phyloP scores from a whole-genome alignment of 2,113 vertebrate genomes.

The Sitta europaea region DNA sequence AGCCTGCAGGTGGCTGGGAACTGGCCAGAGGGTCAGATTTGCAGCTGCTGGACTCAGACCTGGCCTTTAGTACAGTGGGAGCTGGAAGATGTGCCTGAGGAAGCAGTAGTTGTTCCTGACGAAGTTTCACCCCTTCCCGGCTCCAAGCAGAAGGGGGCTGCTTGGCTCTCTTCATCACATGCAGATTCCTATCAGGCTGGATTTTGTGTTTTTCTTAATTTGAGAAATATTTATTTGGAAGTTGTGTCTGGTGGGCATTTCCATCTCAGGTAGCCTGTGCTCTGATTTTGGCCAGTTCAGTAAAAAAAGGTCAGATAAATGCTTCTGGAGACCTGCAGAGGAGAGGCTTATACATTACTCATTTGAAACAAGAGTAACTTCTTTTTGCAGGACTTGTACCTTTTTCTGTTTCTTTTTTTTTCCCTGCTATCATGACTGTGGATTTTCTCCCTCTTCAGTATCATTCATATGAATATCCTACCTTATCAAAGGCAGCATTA shows the following conservation, averaged over 20 bases:
- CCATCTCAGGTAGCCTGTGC: neutral
- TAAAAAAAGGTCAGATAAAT: neutral
- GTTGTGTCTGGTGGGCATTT: neutral
- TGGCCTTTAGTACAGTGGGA: neutral
- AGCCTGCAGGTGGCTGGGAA: conserved; percentile 26
- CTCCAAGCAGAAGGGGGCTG: neutral
- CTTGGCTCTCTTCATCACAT: neutral
- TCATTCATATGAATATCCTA: neutral
- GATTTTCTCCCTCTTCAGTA: neutral
- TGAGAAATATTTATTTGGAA: neutral
- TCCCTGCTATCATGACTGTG: neutral
- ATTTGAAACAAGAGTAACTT: neutral
- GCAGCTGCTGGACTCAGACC: neutral
- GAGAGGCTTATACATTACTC: neutral
- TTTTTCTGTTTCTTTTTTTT: neutral
- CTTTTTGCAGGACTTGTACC: neutral
- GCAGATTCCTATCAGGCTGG: neutral
- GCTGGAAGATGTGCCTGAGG: neutral
- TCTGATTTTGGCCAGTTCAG: neutral
- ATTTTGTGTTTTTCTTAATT: neutral
- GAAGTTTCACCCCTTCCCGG: neutral
- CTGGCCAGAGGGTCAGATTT: neutral
- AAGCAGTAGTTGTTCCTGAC: neutral
- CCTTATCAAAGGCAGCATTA: neutral
- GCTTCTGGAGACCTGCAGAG: neutral